Base-by-base conservation (phyloP, 92 coral and sea anemone genomes). In the Muricea muricata region DNA sequence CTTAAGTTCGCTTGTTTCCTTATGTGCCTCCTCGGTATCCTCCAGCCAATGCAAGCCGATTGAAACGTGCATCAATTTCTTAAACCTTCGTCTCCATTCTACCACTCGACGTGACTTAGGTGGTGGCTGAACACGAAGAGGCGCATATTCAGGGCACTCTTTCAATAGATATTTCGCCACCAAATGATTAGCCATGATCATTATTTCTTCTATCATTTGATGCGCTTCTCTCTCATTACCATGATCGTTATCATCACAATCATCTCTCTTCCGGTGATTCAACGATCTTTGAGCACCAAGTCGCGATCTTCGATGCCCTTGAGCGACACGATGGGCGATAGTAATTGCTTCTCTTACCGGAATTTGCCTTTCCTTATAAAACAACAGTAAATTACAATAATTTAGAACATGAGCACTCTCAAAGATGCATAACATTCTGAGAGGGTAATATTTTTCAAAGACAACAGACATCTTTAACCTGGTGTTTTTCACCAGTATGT, bases 151-250 rank as follows among this genome's bases (percentile, higher is more conserved):
- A 0, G 91, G 90, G 31, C 37, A 63, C 42, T 66, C 66, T 45
- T 17, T 35, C 3, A n/a, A n/a, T n/a, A n/a, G n/a, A n/a, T n/a
- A n/a, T n/a, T n/a, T n/a, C n/a, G n/a, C n/a, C n/a, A n/a, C 91
- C 26, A 83, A 75, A 25, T 89, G 86, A 63, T 96, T 96, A 61
- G 97, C 96, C 65, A 96, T 86, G 12, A 93, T 74, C 99, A 96
- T 96, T 77, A 93, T 76, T 61, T 96, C 99, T 57, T 91, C 96
- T 1, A 96, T 91, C 46, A 96, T 88, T 82, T 93, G 98, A 72
- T 96, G 99, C 26, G 99, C 97, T 56, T 89, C 94, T 50, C 70
- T 28, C 29, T 58, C 81, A 9, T 76, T 84, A 4, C 47, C 78
- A 35, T 57, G 78, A 15, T 56, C 79, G 50, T 7, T 7, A 11